These are phyloP conservation scores for Neotragus moschatus DNA, from an alignment of 2,113 vertebrate genomes.

Conservation along the genomic window DNA sequence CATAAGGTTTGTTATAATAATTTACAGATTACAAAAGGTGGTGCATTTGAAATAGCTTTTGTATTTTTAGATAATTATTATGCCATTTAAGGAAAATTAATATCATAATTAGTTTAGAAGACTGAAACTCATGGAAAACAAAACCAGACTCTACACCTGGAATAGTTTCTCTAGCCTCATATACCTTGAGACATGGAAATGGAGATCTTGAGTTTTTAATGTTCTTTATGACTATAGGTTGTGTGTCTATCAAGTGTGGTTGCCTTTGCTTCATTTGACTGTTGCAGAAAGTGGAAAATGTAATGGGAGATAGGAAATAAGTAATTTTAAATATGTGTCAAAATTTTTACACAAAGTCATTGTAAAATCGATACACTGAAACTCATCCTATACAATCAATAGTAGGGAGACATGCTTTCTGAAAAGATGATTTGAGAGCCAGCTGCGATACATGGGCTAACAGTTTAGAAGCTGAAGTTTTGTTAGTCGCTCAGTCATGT, in stretches of 20 bases:
- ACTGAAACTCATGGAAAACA: neutral
- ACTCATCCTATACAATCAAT: neutral
- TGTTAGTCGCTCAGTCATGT: fast-evolving
- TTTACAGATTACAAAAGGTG: neutral
- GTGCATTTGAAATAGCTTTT: neutral
- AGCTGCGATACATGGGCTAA: neutral
- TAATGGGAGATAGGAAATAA: neutral
- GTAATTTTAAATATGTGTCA: neutral
- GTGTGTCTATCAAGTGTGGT: neutral
- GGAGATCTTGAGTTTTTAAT: neutral
- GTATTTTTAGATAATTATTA: neutral
- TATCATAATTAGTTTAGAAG: neutral
- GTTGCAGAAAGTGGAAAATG: neutral
- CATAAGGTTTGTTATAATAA: neutral
- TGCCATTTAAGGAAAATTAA: neutral
- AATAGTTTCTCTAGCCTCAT: neutral
- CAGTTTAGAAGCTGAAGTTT: neutral
- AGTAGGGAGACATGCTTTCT: neutral
- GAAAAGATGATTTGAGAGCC: neutral
- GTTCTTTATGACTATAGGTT: neutral
- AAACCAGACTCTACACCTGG: neutral
- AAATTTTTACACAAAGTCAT: neutral
- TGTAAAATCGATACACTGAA: neutral
- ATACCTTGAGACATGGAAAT: neutral
- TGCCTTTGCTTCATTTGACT: neutral